Evolutionary conservation across 1,140 invertebrate species (phyloP).

Genomic region (Magallana ariakensis): DNA sequence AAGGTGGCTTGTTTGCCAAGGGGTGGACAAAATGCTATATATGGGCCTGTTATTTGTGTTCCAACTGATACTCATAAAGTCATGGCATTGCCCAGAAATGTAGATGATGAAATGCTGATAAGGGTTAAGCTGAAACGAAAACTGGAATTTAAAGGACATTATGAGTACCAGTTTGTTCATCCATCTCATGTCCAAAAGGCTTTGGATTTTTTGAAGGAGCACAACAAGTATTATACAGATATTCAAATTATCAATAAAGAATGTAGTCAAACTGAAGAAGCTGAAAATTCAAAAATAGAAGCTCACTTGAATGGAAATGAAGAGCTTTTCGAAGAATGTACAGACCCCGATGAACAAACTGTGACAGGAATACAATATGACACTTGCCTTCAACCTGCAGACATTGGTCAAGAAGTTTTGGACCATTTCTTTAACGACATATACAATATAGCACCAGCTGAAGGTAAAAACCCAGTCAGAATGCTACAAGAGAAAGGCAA

Average conservation of each 20-base stretch:
- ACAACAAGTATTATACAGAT: not conserved
- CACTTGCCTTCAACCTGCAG: slow-evolving; percentile 43
- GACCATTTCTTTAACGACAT: slow-evolving; percentile 46
- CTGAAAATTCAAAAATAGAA: slow-evolving; percentile 3
- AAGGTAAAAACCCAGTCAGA: slow-evolving; percentile 34
- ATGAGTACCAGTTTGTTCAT: slow-evolving; percentile 38
- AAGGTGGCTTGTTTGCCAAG: slow-evolving; percentile 26
- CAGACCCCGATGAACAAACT: not conserved
- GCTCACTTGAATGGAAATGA: not conserved
- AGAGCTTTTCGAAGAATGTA: not conserved
- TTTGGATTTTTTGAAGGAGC: not conserved
- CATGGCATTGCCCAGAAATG: slow-evolving; percentile 27
- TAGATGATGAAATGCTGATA: slow-evolving; percentile 40
- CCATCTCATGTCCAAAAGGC: not conserved
- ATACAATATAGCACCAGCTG: slow-evolving; percentile 46
- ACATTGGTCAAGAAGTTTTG: slow-evolving; percentile 49
- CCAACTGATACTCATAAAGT: slow-evolving; percentile 33
- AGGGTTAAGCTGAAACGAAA: slow-evolving; percentile 53
- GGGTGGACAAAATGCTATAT: slow-evolving; percentile 33
- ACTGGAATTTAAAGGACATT: slow-evolving; percentile 43
- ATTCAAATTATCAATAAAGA: not conserved
- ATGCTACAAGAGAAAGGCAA: slow-evolving; percentile 45
- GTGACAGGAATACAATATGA: not conserved
- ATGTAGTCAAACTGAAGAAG: not conserved
- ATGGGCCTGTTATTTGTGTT: slow-evolving; percentile 48